Evolutionary conservation across 1,140 invertebrate species (phyloP).

Genomic region (Gonioctena quinquepunctata): DNA sequence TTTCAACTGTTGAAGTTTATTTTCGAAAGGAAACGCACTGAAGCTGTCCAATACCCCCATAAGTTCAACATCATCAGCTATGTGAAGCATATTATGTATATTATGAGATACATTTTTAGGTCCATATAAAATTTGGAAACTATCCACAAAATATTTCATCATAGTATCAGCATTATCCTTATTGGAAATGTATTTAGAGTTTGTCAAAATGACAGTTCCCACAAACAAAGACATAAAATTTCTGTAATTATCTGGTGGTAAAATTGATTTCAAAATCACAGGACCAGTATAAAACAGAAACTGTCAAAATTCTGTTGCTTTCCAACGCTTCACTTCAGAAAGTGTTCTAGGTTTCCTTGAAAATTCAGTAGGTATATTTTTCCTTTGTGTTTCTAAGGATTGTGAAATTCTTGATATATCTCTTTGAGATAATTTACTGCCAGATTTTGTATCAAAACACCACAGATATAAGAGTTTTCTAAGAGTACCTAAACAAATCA

Average conservation of each 20-base stretch:
- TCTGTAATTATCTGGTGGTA: background rate
- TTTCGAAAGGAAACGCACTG: constrained; percentile 38
- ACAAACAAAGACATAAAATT: constrained; percentile 21
- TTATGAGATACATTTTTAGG: constrained; percentile 10
- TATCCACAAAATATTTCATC: constrained; percentile 13
- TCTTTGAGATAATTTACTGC: background rate
- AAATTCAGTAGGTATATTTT: constrained; percentile 8
- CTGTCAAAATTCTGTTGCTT: constrained; percentile 47
- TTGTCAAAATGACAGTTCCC: background rate
- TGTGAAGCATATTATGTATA: constrained; percentile 29
- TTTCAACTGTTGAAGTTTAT: constrained; percentile 31
- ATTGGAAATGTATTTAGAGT: too few relatives aligned
- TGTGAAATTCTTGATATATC: too few relatives aligned
- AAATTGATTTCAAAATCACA: constrained; percentile 7
- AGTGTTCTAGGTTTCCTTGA: constrained; percentile 37
- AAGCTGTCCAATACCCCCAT: constrained; percentile 29
- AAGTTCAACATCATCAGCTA: constrained; percentile 30
- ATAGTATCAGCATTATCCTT: background rate
- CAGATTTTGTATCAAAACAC: constrained; percentile 23
- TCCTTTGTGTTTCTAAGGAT: background rate
- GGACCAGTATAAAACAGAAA: constrained; percentile 46
- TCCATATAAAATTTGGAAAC: background rate
- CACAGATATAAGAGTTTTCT: constrained; percentile 30
- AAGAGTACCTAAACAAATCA: constrained; percentile 29
- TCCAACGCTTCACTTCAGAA: constrained; percentile 39